Percentiles rank a stretch among this genome's conserved stretches.
These are phyloP conservation scores for Himalopsyche tibetana DNA, from an alignment of 2,888 invertebrate genomes.

Conservation along the genomic window DNA sequence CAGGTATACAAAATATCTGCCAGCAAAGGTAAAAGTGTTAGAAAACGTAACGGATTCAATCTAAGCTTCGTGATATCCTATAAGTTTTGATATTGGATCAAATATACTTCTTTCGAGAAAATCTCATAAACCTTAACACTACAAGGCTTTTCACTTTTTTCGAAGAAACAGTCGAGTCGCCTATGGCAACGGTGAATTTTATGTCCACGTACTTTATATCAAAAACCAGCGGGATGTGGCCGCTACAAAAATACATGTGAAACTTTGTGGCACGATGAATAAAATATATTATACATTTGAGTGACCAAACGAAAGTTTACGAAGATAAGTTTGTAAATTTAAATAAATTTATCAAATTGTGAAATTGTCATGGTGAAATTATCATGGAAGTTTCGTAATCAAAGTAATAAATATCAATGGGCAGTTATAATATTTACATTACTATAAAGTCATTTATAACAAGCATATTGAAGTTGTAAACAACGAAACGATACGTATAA, in stretches of 20 bases:
- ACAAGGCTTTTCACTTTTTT: conserved; percentile 63
- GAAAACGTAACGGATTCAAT: not conserved
- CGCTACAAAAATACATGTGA: not conserved
- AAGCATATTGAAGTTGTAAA: too few relatives aligned
- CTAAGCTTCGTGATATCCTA: conserved; percentile 48
- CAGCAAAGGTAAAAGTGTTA: not conserved
- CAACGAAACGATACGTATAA: too few relatives aligned
- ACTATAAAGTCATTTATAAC: too few relatives aligned
- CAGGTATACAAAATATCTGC: not conserved
- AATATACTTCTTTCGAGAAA: conserved; percentile 50
- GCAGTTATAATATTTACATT: too few relatives aligned
- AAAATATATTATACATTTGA: conserved; percentile 42
- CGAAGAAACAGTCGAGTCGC: conserved; percentile 42
- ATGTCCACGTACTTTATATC: conserved; percentile 44
- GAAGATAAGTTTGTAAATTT: too few relatives aligned
- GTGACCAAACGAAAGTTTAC: not conserved
- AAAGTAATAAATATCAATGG: too few relatives aligned
- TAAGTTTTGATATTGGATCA: conserved; percentile 44
- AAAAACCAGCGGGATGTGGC: conserved; percentile 50
- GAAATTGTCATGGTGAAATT: too few relatives aligned
- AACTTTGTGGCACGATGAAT: conserved; percentile 31
- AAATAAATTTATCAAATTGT: too few relatives aligned
- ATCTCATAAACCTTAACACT: conserved; percentile 61
- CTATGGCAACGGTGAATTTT: conserved; percentile 50
- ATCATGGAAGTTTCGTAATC: too few relatives aligned